These are phyloP conservation scores for Zele albiditarsus DNA, from an alignment of 2,888 invertebrate genomes.

Conservation along the genomic window DNA sequence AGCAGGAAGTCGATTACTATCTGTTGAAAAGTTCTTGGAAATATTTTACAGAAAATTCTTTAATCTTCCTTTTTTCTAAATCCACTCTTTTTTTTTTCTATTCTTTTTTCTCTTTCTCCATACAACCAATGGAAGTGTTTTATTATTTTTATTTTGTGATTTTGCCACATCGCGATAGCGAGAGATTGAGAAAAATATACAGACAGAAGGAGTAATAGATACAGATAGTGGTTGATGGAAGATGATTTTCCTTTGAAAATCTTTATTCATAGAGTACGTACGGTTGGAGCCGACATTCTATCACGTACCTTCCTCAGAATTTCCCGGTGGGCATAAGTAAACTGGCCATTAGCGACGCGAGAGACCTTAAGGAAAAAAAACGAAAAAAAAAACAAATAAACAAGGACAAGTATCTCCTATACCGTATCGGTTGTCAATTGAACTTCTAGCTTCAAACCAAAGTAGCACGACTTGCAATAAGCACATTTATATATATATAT, in stretches of 20 bases:
- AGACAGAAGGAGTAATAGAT: conserved; percentile 8
- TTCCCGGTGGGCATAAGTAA: conserved; percentile 81
- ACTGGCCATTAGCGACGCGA: conserved; percentile 78
- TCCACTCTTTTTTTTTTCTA: too few species aligned
- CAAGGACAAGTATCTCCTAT: conserved; percentile 69
- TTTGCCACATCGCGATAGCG: too few species aligned
- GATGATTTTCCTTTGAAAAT: conserved; percentile 28
- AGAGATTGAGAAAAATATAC: too few species aligned
- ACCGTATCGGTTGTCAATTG: conserved; percentile 55
- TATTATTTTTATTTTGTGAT: too few species aligned
- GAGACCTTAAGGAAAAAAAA: conserved; percentile 80
- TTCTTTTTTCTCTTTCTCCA: too few species aligned
- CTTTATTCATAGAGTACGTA: conserved; percentile 59
- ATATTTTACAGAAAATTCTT: too few species aligned
- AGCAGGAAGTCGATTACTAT: neutral
- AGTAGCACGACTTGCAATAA: conserved; percentile 38
- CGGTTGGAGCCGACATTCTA: conserved; percentile 57
- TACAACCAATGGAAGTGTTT: too few species aligned
- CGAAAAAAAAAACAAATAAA: conserved; percentile 53
- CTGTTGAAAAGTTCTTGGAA: too few species aligned
- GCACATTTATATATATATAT: conserved; percentile 25
- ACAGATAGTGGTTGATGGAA: conserved; percentile 10
- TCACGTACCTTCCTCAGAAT: conserved; percentile 74
- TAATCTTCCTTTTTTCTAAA: too few species aligned
- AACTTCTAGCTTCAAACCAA: conserved; percentile 36